phyloP scores from a whole-genome alignment of 2,888 invertebrate species.

The Eupithecia centaureata region DNA sequence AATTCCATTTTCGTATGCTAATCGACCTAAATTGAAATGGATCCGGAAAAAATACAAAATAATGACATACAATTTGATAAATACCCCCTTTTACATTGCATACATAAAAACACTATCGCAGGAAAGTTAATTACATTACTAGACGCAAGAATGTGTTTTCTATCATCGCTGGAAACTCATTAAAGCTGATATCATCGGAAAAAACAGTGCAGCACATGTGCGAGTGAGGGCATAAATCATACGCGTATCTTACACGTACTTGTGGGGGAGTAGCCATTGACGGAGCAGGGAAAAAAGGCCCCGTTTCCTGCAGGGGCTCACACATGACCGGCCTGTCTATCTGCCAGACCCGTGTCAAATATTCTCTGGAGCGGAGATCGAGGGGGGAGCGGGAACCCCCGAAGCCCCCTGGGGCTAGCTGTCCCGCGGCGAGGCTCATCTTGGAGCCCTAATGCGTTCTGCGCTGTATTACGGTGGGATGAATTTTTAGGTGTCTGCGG shows the following conservation, averaged over 20 bases:
- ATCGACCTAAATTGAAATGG: constrained; percentile 72
- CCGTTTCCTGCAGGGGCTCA: constrained; percentile 82
- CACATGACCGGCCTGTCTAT: constrained; percentile 84
- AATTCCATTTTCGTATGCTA: constrained; percentile 75
- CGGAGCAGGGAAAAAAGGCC: constrained; percentile 80
- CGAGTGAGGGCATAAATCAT: constrained; percentile 79
- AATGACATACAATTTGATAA: constrained; percentile 59
- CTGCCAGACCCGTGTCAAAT: constrained; percentile 85
- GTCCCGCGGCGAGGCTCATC: constrained; percentile 84
- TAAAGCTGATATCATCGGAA: constrained; percentile 62
- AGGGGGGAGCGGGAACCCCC: constrained; percentile 66
- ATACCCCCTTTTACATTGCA: constrained; percentile 46
- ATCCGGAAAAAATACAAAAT: constrained; percentile 58
- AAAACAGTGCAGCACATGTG: constrained; percentile 79
- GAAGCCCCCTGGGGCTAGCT: constrained; percentile 78
- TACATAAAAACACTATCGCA: constrained; percentile 35
- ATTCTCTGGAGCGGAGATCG: constrained; percentile 83
- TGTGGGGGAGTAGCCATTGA: constrained; percentile 75
- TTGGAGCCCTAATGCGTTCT: constrained; percentile 82
- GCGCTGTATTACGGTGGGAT: constrained; percentile 74
- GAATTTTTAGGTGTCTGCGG: constrained; percentile 73
- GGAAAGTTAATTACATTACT: constrained; percentile 52
- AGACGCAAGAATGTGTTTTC: constrained; percentile 49
- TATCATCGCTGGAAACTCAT: constrained; percentile 62
- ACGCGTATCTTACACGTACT: constrained; percentile 72